phyloP scores from a whole-genome alignment of 2,888 invertebrate genomes.

The Epinotia bilunana region DNA sequence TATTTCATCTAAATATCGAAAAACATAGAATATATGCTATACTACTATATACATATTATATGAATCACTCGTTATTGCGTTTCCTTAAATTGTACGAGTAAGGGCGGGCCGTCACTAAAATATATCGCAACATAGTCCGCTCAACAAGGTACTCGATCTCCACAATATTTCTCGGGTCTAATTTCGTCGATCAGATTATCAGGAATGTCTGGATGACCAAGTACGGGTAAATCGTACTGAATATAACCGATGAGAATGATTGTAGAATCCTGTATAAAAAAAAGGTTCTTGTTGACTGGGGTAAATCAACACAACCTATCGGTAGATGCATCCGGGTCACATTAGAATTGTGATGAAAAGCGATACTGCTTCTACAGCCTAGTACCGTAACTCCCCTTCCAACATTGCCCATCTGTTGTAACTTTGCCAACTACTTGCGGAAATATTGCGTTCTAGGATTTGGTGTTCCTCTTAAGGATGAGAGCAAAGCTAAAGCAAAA shows the following conservation, averaged over 20 bases:
- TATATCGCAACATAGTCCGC: conserved; percentile 2
- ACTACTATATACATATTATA: conserved; percentile 77
- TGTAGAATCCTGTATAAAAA: neutral
- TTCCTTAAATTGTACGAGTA: conserved; percentile 70
- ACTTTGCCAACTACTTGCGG: conserved; percentile 3
- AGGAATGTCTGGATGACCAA: neutral
- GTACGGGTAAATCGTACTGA: neutral
- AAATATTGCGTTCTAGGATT: neutral
- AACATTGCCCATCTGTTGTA: neutral
- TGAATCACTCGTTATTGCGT: conserved; percentile 81
- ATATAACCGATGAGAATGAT: neutral
- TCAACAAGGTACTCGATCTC: conserved; percentile 18
- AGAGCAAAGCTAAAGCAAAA: neutral
- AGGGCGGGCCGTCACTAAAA: conserved; percentile 45
- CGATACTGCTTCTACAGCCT: neutral
- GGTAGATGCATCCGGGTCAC: conserved; percentile 6
- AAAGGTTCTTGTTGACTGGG: neutral
- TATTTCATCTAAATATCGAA: conserved; percentile 80
- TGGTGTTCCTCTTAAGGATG: neutral
- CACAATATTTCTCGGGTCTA: conserved; percentile 12
- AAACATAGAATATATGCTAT: conserved; percentile 80
- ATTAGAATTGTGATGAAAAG: conserved; percentile 12
- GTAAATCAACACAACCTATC: conserved; percentile 5
- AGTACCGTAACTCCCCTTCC: neutral
- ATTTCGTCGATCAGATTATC: neutral